Conservation (phyloP, 2,113 vertebrate genomes). For the Zapus hudsonius region DNA sequence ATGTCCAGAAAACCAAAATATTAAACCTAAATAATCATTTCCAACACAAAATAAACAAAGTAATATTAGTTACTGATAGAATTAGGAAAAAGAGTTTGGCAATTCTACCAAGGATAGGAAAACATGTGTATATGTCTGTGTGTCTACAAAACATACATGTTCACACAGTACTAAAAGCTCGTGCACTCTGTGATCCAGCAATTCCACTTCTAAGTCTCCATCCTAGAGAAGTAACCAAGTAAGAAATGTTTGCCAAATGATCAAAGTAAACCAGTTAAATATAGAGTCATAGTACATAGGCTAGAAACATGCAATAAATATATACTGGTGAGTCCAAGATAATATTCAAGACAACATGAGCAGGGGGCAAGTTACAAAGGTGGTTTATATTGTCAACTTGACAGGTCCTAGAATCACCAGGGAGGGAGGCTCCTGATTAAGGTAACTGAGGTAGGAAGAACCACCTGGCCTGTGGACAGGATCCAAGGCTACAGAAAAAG, state of each 20-base stretch:
- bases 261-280: neutral
- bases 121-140: neutral
- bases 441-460: too few species aligned
- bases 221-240: neutral
- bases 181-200: neutral
- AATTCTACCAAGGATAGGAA: neutral
- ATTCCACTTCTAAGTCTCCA: neutral
- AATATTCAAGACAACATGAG: neutral
- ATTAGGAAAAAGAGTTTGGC: neutral
- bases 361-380: neutral
- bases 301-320: neutral
- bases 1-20: neutral
- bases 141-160: neutral
- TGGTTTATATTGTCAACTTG: too few species aligned
- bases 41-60: neutral
- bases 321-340: neutral
- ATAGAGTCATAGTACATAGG: neutral
- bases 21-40: neutral
- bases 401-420: too few species aligned
- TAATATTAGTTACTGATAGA: neutral
- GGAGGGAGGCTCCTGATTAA: too few species aligned
- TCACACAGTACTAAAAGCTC: neutral
- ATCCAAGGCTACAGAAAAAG: too few species aligned
- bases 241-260: conserved; percentile 10
- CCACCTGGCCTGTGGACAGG: too few species aligned